phyloP scores from a whole-genome alignment of 2,113 vertebrate genomes.

The Carlito syrichta region DNA sequence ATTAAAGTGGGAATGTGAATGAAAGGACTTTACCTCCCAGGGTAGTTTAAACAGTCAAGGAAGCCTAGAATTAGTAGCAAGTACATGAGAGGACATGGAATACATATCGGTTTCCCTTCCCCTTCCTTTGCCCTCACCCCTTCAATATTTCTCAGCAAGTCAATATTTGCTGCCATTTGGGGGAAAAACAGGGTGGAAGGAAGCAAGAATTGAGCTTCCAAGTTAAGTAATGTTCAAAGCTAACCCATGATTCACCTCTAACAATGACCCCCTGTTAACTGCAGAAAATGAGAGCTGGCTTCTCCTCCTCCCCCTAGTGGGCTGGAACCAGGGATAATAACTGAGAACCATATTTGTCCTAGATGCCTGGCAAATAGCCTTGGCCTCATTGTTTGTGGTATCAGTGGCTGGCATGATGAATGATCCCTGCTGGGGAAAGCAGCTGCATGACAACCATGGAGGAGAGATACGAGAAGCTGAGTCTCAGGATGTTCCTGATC shows the following conservation, averaged over 20 bases:
- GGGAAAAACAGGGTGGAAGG: neutral
- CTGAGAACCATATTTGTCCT: neutral
- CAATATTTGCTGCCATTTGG: neutral
- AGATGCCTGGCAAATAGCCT: neutral
- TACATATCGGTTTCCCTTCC: neutral
- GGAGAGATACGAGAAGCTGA: neutral
- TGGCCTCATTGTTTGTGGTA: neutral
- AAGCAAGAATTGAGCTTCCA: neutral
- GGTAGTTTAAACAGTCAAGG: neutral
- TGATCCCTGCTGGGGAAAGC: constrained; percentile 10
- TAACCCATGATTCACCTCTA: neutral
- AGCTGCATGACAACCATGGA: neutral
- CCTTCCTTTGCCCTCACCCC: neutral
- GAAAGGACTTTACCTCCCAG: neutral
- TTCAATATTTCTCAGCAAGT: neutral
- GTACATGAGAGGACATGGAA: neutral
- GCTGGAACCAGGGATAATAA: neutral
- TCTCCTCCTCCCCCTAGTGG: neutral
- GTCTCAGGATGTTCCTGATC: neutral
- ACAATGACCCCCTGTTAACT: neutral
- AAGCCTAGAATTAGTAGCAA: neutral
- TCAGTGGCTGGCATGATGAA: neutral
- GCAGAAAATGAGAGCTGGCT: neutral
- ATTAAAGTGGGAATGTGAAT: neutral
- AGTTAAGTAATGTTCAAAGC: neutral